These are phyloP conservation scores for Tupaia chinensis DNA, from an alignment of 2,113 vertebrate species.

Conservation along the genomic window DNA sequence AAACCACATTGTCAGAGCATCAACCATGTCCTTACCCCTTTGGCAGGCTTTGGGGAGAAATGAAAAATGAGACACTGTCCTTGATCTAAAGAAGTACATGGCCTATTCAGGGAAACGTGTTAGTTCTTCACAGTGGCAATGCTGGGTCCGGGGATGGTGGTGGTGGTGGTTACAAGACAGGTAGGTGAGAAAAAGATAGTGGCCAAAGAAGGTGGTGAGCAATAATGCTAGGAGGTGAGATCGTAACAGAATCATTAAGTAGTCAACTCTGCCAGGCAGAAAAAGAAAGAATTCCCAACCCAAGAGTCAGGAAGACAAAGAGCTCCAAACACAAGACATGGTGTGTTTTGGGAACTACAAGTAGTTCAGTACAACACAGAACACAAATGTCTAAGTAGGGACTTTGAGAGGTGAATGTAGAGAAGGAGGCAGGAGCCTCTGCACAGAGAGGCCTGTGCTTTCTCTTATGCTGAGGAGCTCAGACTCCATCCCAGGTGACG, in stretches of 20 bases:
- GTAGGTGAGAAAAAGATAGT: background rate
- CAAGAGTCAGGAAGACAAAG: background rate
- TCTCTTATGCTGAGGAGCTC: background rate
- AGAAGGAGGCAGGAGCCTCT: background rate
- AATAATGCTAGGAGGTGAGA: fast-evolving
- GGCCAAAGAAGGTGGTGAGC: background rate
- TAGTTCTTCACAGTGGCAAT: fast-evolving
- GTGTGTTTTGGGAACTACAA: background rate
- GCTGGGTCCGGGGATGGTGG: no score
- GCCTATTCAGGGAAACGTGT: background rate
- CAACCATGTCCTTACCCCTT: background rate
- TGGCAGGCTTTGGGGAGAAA: background rate
- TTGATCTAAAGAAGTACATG: background rate
- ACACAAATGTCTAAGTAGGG: no score
- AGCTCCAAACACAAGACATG: background rate
- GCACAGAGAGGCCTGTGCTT: fast-evolving
- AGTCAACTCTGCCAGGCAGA: background rate
- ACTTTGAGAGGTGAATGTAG: background rate
- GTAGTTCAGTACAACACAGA: background rate
- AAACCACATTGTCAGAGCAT: background rate
- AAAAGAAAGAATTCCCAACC: background rate
- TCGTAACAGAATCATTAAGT: background rate
- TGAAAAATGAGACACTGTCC: background rate
- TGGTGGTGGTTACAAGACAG: background rate
- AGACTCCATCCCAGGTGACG: background rate